These are phyloP conservation scores for Erythrocercus mccallii DNA, from an alignment of 2,113 vertebrate species.

Conservation along the genomic window DNA sequence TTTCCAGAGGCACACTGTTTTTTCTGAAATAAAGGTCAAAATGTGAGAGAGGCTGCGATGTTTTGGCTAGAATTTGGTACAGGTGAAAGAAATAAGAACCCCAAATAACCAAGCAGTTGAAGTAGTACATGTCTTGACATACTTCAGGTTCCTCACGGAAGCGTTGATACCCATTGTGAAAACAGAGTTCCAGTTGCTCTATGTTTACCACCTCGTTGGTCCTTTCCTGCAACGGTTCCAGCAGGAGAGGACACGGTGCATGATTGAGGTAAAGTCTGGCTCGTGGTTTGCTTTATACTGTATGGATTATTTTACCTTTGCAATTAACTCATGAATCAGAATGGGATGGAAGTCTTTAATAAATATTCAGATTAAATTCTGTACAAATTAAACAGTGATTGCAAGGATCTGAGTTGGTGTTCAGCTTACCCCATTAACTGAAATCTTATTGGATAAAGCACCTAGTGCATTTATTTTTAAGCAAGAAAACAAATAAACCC, in stretches of 20 bases:
- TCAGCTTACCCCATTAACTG: not conserved
- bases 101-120: not conserved
- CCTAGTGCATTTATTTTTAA: not conserved
- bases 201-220: constrained; percentile 97
- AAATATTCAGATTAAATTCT: not conserved
- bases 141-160: constrained; percentile 89
- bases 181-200: constrained; percentile 96
- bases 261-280: constrained; percentile 87
- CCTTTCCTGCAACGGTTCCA: constrained; percentile 97
- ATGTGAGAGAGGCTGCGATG: not conserved
- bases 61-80: not conserved
- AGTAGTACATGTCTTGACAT: not conserved
- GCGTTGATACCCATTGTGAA: constrained; percentile 92
- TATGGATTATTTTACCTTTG: not conserved
- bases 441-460: not conserved
- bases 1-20: not conserved
- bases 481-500: not conserved
- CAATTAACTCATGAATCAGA: not conserved
- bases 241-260: constrained; percentile 96
- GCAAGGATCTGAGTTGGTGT: not conserved
- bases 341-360: not conserved
- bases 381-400: not conserved
- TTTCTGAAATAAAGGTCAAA: not conserved
- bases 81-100: not conserved
- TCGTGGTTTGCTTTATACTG: not conserved